Conservation (phyloP, 1,140 invertebrate species). For the Lordiphosa clarofinis region DNA sequence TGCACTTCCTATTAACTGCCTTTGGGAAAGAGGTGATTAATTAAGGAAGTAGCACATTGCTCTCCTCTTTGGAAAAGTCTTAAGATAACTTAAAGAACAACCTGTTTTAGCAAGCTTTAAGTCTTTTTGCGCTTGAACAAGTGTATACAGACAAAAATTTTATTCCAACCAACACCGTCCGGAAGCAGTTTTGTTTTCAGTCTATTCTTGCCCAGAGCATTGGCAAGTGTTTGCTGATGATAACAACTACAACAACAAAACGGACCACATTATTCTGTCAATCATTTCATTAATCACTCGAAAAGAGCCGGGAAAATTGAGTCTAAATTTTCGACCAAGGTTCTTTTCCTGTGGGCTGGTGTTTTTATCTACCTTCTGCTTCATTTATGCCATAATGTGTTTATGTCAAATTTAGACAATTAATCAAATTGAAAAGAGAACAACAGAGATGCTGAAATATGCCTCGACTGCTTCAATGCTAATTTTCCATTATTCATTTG, state of each 20-base stretch:
- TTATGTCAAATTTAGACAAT: slow-evolving; percentile 64
- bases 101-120: too few species aligned
- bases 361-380: slow-evolving; percentile 64
- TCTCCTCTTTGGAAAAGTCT: too few species aligned
- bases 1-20: too few species aligned
- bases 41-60: too few species aligned
- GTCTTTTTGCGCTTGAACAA: too few species aligned
- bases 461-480: slow-evolving; percentile 22
- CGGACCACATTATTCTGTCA: slow-evolving; percentile 35
- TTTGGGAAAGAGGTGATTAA: too few species aligned
- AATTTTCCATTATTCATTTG: slow-evolving; percentile 58
- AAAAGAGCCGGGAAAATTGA: slow-evolving; percentile 14
- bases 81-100: too few species aligned
- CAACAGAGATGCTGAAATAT: slow-evolving; percentile 13
- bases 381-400: slow-evolving; percentile 68
- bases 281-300: slow-evolving; percentile 64
- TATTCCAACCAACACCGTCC: slow-evolving; percentile 18
- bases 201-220: slow-evolving; percentile 3
- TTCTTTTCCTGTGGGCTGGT: slow-evolving; percentile 5
- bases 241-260: slow-evolving; percentile 31
- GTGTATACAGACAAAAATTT: neutral
- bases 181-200: slow-evolving; percentile 34
- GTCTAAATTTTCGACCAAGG: slow-evolving; percentile 23
- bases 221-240: slow-evolving; percentile 49
- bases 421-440: slow-evolving; percentile 54